phyloP scores from a whole-genome alignment of 2,113 vertebrate species.

The Lepidothrix coronata region DNA sequence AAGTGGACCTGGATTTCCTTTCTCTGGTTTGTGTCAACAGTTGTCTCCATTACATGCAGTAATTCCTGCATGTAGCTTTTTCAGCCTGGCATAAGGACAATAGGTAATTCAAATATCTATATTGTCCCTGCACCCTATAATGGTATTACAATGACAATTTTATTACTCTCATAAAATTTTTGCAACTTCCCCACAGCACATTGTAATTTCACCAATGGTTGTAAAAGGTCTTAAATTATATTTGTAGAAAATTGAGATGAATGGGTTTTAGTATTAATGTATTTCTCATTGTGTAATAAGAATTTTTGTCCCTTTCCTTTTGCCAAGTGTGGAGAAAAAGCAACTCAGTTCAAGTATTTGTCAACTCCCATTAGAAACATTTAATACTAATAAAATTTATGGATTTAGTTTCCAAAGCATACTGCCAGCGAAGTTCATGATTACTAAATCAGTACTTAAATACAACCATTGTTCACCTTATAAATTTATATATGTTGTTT shows the following conservation, averaged over 20 bases:
- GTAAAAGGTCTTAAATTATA: constrained; percentile 89
- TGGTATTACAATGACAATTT: constrained; percentile 80
- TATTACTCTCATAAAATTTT: constrained; percentile 91
- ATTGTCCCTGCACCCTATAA: constrained; percentile 70
- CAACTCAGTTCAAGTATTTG: constrained; percentile 92
- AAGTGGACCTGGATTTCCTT: constrained; percentile 25
- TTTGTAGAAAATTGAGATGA: constrained; percentile 86
- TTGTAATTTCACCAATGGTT: constrained; percentile 87
- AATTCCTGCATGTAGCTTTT: constrained; percentile 51
- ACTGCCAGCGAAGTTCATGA: constrained; percentile 86
- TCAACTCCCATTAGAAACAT: constrained; percentile 97
- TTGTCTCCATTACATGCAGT: constrained; percentile 52
- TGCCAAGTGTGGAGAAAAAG: constrained; percentile 88
- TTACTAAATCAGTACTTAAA: constrained; percentile 84
- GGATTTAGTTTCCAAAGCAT: constrained; percentile 87
- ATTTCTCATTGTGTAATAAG: constrained; percentile 80
- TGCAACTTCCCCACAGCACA: constrained; percentile 85
- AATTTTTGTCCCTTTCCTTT: constrained; percentile 76
- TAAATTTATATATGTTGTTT: constrained; percentile 77
- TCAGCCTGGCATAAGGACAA: constrained; percentile 49
- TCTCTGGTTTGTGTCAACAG: constrained; percentile 45
- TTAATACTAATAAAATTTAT: constrained; percentile 96
- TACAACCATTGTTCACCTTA: constrained; percentile 85
- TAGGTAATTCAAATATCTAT: constrained; percentile 67
- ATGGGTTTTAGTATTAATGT: constrained; percentile 82